A percentile compares a stretch with the other conserved stretches of the same genome.
Conservation (phyloP, 2,113 vertebrate genomes). For the Trematomus loennbergii region DNA sequence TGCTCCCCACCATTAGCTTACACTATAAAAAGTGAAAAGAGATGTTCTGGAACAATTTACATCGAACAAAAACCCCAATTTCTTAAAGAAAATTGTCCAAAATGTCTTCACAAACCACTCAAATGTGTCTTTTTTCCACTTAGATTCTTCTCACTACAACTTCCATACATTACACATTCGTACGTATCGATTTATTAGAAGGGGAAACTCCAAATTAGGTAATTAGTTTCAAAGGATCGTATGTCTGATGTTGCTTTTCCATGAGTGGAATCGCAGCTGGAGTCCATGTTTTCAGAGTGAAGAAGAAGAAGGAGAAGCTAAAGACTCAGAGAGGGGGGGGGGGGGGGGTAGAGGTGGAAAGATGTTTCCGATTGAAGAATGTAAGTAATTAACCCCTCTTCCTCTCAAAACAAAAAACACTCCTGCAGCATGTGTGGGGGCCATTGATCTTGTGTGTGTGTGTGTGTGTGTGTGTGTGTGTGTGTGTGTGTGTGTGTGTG, state of each 20-base stretch:
- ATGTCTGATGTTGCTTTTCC: not conserved
- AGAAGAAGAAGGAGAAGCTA: constrained; percentile 26
- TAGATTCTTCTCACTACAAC: too few species aligned
- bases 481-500: not conserved
- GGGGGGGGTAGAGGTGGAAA: constrained; percentile 34
- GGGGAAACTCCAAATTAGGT: not conserved
- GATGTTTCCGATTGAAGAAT: constrained; percentile 79
- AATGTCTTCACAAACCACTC: not conserved
- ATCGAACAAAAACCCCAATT: not conserved
- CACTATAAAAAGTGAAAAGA: constrained; percentile 37
- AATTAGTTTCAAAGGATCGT: not conserved
- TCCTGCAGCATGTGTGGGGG: constrained; percentile 51
- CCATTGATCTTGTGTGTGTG: constrained; percentile 29
- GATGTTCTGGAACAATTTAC: too few species aligned
- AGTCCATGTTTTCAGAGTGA: constrained; percentile 51
- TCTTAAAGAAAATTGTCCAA: not conserved
- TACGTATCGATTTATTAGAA: not conserved
- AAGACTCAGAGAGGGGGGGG: constrained; percentile 12
- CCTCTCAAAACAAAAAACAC: constrained; percentile 71
- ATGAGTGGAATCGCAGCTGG: constrained; percentile 4
- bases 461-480: not conserved
- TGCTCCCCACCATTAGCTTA: constrained; percentile 23
- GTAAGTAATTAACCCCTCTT: constrained; percentile 75
- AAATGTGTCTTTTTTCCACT: not conserved
- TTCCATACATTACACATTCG: not conserved